These are phyloP conservation scores for Zapornia atra DNA, from an alignment of 2,113 vertebrate genomes.

Conservation along the genomic window DNA sequence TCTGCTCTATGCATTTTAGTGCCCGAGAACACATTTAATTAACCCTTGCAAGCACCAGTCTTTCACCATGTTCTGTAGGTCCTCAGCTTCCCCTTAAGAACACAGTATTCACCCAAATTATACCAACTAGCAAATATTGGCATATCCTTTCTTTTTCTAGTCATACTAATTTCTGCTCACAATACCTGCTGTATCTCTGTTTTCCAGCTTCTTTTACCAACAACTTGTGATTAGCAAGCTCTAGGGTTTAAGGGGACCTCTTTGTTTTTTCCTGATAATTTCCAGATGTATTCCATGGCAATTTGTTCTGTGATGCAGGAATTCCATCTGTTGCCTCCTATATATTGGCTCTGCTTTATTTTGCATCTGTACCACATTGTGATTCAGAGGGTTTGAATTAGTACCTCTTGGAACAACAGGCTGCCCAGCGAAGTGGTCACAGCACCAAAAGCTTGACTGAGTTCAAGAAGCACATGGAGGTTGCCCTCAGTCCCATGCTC, in stretches of 20 bases:
- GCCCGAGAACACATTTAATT: neutral
- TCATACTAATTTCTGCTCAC: neutral
- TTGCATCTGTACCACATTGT: neutral
- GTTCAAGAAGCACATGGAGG: too few species aligned
- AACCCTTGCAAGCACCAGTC: neutral
- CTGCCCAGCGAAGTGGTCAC: too few species aligned
- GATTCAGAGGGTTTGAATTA: neutral
- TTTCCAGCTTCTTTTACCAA: neutral
- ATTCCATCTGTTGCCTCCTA: slow-evolving; percentile 11
- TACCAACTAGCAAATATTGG: neutral
- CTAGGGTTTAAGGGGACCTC: neutral
- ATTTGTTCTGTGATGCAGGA: neutral
- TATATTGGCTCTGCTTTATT: neutral
- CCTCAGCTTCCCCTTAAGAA: neutral
- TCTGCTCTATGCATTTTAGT: neutral
- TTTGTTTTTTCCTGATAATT: slow-evolving; percentile 11
- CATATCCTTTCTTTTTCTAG: neutral
- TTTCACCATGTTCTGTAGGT: neutral
- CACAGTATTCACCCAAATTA: neutral
- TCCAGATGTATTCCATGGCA: slow-evolving; percentile 12
- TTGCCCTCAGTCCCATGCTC: too few species aligned
- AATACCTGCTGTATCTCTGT: neutral
- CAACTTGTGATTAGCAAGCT: neutral
- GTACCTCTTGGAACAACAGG: neutral
- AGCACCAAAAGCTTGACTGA: too few species aligned